Conservation (phyloP, 2,113 vertebrate genomes). For the Nettapus auritus region DNA sequence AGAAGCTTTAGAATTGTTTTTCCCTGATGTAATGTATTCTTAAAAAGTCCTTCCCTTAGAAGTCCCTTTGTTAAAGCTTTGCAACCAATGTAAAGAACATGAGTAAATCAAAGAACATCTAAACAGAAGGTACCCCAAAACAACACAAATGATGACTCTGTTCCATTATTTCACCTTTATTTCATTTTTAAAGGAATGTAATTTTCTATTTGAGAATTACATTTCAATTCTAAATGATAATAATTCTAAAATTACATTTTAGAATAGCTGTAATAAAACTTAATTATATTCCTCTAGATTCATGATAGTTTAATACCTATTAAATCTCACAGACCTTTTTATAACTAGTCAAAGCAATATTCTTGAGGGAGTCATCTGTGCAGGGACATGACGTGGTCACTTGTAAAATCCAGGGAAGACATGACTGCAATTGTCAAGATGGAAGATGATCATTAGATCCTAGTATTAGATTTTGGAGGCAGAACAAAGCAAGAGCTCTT, state of each 20-base stretch:
- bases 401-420: neutral
- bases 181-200: neutral
- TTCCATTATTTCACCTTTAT: neutral
- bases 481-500: neutral
- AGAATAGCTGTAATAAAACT: neutral
- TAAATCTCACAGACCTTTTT: neutral
- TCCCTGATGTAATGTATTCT: neutral
- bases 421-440: neutral
- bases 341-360: neutral
- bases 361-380: neutral
- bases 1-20: neutral
- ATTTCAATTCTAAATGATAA: no score
- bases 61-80: neutral
- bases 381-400: neutral
- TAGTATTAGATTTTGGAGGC: neutral
- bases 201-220: neutral
- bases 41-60: neutral
- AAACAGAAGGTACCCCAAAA: neutral
- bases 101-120: neutral
- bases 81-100: neutral
- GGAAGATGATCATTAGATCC: neutral
- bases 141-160: neutral
- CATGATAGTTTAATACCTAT: neutral
- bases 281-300: neutral
- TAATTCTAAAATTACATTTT: neutral